Base-by-base conservation (phyloP, 2,888 invertebrate species). In the Aplocera efformata region DNA sequence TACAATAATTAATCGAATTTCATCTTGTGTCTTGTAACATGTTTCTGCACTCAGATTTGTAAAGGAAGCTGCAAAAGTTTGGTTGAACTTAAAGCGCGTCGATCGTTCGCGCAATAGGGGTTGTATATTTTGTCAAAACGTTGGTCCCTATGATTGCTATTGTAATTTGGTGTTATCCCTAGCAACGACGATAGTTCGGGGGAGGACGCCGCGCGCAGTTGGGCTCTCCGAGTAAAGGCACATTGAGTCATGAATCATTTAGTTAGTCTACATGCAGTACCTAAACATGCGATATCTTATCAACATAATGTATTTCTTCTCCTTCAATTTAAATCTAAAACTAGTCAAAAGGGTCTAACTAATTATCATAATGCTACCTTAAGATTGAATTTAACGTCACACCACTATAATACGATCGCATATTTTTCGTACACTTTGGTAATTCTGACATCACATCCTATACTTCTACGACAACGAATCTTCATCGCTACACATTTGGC, bases 141-240 rank as follows among this genome's bases (percentile, higher is more conserved):
- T 88, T 86, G 86, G 86, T 88, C 88, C 88, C 88, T 83, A 84
- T 79, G 74, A 79, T 86, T 84, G 79, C 83, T 85, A 86, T 86
- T 83, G 84, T 79, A 77, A 70, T 67, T 63, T 61, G 55, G 63
- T 73, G 71, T 73, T 63, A 66, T 70, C 61, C 21, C 72, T 71
- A 64, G 46, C 60, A 59, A 56, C 70, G 72, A 79, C 74, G 13
- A 74, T 60, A 60, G 63, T 49, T 67, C 72, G 72, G 67, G 68
- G 50, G 57, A 57, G 55, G 78, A 74, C 82, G 78, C 78, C 79
- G 80, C 83, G 81, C 79, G 70, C 75, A 71, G 74, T 72, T 67
- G 74, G 79, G 76, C 68, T 84, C 75, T 80, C 82, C 80, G 79
- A 81, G 72, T 79, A 81, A 88, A 88, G 88, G 88, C 88, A 88